Evolutionary conservation across 2,888 invertebrate genomes (phyloP).

Genomic region (Colletes collaris): DNA sequence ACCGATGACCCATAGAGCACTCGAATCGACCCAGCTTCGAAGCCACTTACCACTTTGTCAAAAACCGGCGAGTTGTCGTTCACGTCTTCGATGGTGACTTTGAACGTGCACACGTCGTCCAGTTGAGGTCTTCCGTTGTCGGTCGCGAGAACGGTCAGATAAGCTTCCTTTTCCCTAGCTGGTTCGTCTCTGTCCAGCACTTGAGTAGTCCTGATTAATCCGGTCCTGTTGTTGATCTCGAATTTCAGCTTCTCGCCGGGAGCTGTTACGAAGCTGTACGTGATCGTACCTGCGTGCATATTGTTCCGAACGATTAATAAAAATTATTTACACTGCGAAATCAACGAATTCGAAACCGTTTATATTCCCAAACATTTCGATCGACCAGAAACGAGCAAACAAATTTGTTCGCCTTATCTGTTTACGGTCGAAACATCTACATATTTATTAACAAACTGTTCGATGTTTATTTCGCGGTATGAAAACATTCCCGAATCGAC

Average conservation of each 20-base stretch:
- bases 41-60: conserved; percentile 88
- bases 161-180: conserved; percentile 91
- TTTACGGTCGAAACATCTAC: no score
- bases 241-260: conserved; percentile 91
- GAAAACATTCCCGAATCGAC: no score
- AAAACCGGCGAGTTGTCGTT: conserved; percentile 95
- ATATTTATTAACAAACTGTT: no score
- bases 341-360: no score
- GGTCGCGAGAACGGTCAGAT: conserved; percentile 94
- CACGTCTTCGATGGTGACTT: conserved; percentile 94
- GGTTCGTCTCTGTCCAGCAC: conserved; percentile 96
- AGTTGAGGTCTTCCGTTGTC: conserved; percentile 96
- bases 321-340: no score
- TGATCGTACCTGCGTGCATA: conserved; percentile 86
- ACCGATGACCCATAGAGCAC: not conserved
- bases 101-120: conserved; percentile 97
- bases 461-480: no score
- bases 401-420: no score
- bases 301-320: not conserved
- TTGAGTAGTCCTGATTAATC: conserved; percentile 90
- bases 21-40: not conserved
- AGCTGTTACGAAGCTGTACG: conserved; percentile 92
- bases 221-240: conserved; percentile 90
- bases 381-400: no score
- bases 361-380: no score